Conservation (phyloP, 1,140 invertebrate species). For the Geopemphigus sp. region DNA sequence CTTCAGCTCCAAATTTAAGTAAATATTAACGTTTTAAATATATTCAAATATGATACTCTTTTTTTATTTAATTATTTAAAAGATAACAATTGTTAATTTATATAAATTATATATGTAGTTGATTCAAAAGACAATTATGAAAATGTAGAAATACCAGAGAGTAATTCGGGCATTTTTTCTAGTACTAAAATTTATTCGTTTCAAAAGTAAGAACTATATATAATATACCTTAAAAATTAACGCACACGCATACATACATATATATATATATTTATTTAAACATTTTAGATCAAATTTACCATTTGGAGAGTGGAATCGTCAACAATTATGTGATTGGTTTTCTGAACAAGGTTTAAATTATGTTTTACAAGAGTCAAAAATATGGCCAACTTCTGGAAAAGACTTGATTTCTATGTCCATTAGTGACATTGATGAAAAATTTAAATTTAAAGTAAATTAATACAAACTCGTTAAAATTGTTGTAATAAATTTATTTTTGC, state of each 20-base stretch:
- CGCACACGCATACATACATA: too few species aligned
- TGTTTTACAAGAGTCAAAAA: constrained; percentile 75
- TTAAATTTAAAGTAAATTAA: constrained; percentile 66
- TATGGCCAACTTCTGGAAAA: constrained; percentile 77
- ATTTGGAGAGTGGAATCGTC: constrained; percentile 75
- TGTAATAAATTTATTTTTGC: constrained; percentile 1
- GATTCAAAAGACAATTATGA: constrained; percentile 4
- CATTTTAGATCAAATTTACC: constrained; percentile 61
- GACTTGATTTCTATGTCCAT: constrained; percentile 77
- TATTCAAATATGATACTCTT: background rate
- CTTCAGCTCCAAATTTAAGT: constrained; percentile 44
- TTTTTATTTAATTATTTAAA: too few species aligned
- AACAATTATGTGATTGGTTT: constrained; percentile 86
- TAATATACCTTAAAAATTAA: background rate
- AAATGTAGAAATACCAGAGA: constrained; percentile 21
- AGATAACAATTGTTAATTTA: background rate
- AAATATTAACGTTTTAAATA: background rate
- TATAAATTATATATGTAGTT: background rate
- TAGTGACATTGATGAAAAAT: constrained; percentile 85
- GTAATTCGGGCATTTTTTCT: background rate
- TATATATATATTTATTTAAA: background rate
- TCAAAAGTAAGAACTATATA: constrained; percentile 16
- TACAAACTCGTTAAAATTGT: background rate
- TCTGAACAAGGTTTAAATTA: constrained; percentile 79
- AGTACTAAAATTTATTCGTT: constrained; percentile 39